Evolutionary conservation across 2,888 invertebrate genomes (phyloP).

Genomic region (Bellardia pandia): DNA sequence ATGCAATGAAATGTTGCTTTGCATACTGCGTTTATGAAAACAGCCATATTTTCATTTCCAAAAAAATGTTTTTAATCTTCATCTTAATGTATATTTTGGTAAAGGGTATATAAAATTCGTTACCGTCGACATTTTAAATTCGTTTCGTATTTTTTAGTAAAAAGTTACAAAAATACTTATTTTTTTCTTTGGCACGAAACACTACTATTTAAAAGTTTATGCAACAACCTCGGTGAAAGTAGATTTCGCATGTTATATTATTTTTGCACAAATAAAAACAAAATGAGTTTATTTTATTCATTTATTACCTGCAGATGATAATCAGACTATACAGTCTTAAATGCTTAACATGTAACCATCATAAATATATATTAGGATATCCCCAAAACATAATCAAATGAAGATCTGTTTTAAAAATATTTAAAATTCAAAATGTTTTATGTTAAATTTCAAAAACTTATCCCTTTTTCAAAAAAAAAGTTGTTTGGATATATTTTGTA

Average conservation of each 20-base stretch:
- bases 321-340: slow-evolving; percentile 44
- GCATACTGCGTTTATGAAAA: too few relatives aligned
- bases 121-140: not conserved
- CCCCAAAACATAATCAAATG: not conserved
- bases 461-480: too few relatives aligned
- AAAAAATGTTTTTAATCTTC: too few relatives aligned
- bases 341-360: slow-evolving; percentile 19
- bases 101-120: too few relatives aligned
- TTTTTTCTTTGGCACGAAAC: not conserved
- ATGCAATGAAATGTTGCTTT: too few relatives aligned
- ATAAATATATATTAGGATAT: not conserved
- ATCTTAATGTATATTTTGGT: too few relatives aligned
- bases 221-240: slow-evolving; percentile 35
- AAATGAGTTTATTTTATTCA: slow-evolving; percentile 41
- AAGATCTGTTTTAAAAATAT: not conserved
- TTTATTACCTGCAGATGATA: slow-evolving; percentile 52
- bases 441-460: too few relatives aligned
- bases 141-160: too few relatives aligned
- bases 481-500: too few relatives aligned
- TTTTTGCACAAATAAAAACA: not conserved
- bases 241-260: slow-evolving; percentile 53
- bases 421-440: too few relatives aligned
- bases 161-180: not conserved
- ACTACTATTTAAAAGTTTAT: slow-evolving; percentile 20
- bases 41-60: too few relatives aligned